Conservation (phyloP, 2,797 vertebrate genomes). For the Coregonus sp. region DNA sequence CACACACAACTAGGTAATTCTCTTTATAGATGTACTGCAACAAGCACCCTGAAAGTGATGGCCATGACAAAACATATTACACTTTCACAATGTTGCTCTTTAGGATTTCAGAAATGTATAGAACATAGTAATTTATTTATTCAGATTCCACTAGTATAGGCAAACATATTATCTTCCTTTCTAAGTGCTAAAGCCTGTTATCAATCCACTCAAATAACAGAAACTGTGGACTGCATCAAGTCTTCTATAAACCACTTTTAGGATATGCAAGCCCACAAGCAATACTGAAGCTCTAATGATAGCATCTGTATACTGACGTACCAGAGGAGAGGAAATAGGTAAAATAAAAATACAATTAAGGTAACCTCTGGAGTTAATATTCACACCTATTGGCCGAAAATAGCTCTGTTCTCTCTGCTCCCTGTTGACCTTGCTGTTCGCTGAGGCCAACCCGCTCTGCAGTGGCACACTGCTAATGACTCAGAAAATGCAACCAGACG, state of each 20-base stretch:
- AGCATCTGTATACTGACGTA: no score
- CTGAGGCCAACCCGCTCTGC: constrained; percentile 52
- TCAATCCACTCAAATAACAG: neutral
- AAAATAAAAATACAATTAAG: neutral
- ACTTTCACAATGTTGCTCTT: neutral
- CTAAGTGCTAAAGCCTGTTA: neutral
- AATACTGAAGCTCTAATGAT: neutral
- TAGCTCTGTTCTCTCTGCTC: constrained; percentile 37
- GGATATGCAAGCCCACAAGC: neutral
- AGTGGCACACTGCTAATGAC: constrained; percentile 64
- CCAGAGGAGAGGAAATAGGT: neutral
- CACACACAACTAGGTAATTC: constrained; percentile 53
- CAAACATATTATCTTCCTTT: neutral
- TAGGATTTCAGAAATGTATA: neutral
- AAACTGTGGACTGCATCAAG: neutral
- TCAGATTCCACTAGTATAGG: neutral
- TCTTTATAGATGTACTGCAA: constrained; percentile 16
- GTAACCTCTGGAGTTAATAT: neutral
- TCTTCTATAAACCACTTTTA: neutral
- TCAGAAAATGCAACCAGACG: constrained; percentile 67
- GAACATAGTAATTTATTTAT: neutral
- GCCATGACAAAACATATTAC: neutral
- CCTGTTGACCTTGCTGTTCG: constrained; percentile 53
- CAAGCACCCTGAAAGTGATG: neutral
- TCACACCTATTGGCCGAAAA: constrained; percentile 20